Evolutionary conservation across 2,113 vertebrate genomes (phyloP).

Genomic region (Myotis brandtii): DNA sequence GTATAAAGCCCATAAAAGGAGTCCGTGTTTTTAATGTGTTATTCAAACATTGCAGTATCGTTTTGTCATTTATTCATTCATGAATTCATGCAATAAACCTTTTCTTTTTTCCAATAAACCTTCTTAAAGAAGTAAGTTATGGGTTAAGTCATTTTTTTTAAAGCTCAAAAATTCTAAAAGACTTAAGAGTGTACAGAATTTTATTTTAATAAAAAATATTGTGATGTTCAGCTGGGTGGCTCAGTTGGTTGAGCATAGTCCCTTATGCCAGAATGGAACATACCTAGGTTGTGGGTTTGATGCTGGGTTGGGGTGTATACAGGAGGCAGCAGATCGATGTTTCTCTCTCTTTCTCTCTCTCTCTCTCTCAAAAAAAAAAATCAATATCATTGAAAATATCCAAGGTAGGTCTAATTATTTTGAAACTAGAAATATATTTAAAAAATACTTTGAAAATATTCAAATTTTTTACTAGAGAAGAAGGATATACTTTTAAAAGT

Average conservation of each 20-base stretch:
- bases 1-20: background rate
- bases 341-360: background rate
- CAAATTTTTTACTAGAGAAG: slow-evolving; percentile 33
- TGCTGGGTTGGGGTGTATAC: background rate
- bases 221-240: background rate
- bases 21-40: background rate
- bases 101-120: background rate
- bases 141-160: background rate
- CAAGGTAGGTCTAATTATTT: background rate
- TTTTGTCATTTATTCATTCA: background rate
- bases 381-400: background rate
- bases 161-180: background rate
- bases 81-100: background rate
- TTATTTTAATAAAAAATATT: background rate
- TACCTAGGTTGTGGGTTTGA: background rate
- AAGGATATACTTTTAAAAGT: background rate
- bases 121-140: background rate
- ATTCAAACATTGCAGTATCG: background rate
- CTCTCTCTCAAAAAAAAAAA: background rate
- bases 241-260: background rate
- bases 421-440: background rate
- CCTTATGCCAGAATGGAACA: background rate
- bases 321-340: background rate
- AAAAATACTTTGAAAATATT: background rate
- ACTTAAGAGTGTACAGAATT: background rate